Base-by-base conservation (phyloP, 2,888 invertebrate species). In the Metallyticus violacea region DNA sequence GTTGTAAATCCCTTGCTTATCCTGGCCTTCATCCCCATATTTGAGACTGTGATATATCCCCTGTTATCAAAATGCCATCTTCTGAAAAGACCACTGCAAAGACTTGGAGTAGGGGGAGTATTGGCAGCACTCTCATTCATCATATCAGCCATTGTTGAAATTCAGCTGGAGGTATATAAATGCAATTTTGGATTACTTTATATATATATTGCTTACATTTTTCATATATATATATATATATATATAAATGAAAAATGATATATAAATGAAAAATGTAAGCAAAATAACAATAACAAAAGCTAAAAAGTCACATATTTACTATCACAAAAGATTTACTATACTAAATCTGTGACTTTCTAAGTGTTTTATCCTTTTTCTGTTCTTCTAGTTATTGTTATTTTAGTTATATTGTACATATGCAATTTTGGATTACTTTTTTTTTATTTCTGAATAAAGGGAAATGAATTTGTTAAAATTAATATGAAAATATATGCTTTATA, bases 1-100 rank as follows among this genome's bases (percentile, higher is more conserved):
- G 96, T 98, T 87, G 92, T 98, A 2, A 99, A 98, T 92, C 98
- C 98, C 0, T 90, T 98, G 5, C 92, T 98, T 76, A 97, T 98
- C 89, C 92, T 99, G 27, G 85, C 95, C 3, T 96, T 98, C 89
- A 98, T 99, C 90, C 99, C 99, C 0, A 90, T 97, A 0, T 97
- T 97, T 90, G 96, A 97, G 91, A 94, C 95, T 86, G 93, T 93
- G 2, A 93, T 99, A 86, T 99, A 99, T 91, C 98, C 98, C 0
- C 90, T 95, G 0, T 91, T 98, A 85, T 93, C 93, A 1, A 96
- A 96, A 92, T 93, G 96, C 87, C 93, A 93, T 86, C 90, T 97
- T 0, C 91, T 97, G 28, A 93, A 93, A 85, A 96, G 96, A 86
- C 98, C 99, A 0, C 92, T 99, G 85, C 97, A 97, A 90, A 96